phyloP scores from a whole-genome alignment of 2,888 invertebrate genomes.

The Aspidapion aeneum region DNA sequence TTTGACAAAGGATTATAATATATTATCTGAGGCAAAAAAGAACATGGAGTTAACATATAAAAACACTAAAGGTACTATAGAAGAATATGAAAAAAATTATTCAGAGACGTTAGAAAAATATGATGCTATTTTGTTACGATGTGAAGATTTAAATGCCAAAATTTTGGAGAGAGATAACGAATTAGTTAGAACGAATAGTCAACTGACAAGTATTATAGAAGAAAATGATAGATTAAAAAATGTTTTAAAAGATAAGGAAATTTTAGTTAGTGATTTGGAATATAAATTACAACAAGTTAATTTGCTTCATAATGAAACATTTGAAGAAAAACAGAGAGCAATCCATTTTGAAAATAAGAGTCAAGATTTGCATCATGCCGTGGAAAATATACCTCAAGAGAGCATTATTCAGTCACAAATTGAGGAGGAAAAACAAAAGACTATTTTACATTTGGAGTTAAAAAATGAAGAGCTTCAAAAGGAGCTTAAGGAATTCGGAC shows the following conservation, averaged over 20 bases:
- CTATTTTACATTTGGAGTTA: not conserved
- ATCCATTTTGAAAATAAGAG: not conserved
- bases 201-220: constrained; percentile 15
- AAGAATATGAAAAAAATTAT: constrained; percentile 28
- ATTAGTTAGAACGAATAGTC: constrained; percentile 3
- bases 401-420: constrained; percentile 2
- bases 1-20: constrained; percentile 37
- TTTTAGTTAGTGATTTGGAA: constrained; percentile 15
- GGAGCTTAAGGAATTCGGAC: not conserved
- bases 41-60: constrained; percentile 26
- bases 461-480: not conserved
- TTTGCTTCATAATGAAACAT: constrained; percentile 9
- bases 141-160: constrained; percentile 19
- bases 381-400: not conserved
- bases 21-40: constrained; percentile 30
- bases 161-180: constrained; percentile 20
- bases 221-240: constrained; percentile 20
- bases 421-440: constrained; percentile 6
- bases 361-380: no score
- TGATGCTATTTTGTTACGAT: constrained; percentile 18
- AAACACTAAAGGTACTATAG: constrained; percentile 17
- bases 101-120: constrained; percentile 31
- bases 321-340: constrained; percentile 15
- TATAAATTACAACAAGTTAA: constrained; percentile 17
- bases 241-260: constrained; percentile 13